Evolutionary conservation across 1,140 invertebrate species (phyloP).

Genomic region (Tenebrio molitor): DNA sequence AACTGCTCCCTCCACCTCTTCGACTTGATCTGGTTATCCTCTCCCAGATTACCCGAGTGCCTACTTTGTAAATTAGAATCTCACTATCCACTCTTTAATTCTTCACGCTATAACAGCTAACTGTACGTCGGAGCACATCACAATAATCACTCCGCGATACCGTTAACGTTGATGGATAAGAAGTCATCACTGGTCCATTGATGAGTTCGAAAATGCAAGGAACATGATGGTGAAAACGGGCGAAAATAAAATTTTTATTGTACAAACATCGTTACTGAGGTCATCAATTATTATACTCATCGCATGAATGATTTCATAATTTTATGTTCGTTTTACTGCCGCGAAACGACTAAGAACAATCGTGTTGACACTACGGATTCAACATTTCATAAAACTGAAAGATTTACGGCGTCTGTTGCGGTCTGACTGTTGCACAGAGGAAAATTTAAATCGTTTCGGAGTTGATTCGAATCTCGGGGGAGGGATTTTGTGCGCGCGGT

Average conservation of each 20-base stretch:
- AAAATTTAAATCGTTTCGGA: no score
- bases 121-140: neutral
- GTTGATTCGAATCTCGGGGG: no score
- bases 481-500: no score
- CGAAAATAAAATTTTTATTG: constrained; percentile 8
- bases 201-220: constrained; percentile 2
- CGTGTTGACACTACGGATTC: constrained; percentile 5
- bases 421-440: no score
- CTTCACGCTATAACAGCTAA: neutral
- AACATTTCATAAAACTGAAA: neutral
- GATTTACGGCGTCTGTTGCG: no score
- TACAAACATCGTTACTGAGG: neutral
- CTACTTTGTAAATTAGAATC: no score
- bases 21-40: no score
- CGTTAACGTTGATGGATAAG: neutral
- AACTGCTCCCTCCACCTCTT: no score
- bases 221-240: neutral
- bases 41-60: no score
- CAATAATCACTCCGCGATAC: neutral
- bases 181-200: neutral
- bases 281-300: constrained; percentile 26
- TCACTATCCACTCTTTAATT: no score
- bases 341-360: constrained; percentile 5
- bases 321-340: constrained; percentile 15
- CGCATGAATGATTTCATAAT: constrained; percentile 28